A percentile compares a stretch with the other conserved stretches of the same genome.
Conservation (phyloP, 2,888 invertebrate genomes). For the Salpingus planirostris region DNA sequence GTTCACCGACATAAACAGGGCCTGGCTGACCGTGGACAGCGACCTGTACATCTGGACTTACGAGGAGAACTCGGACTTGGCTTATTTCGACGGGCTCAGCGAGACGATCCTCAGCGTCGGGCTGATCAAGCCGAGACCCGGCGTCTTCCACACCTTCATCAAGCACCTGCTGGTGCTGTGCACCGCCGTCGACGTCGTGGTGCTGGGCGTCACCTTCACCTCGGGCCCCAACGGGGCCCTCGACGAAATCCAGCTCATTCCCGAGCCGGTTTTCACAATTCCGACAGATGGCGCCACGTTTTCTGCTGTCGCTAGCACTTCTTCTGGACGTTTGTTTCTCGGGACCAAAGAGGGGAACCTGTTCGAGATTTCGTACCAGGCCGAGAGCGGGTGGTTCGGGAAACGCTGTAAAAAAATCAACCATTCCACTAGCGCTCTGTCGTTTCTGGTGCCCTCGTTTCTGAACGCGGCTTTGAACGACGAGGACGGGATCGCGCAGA, state of each 20-base stretch:
- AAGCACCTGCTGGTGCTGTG: slow-evolving; percentile 85
- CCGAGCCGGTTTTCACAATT: slow-evolving; percentile 88
- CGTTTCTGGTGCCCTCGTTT: slow-evolving; percentile 84
- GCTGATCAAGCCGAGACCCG: slow-evolving; percentile 76
- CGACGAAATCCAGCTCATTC: slow-evolving; percentile 82
- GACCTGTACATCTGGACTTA: slow-evolving; percentile 98
- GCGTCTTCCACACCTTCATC: slow-evolving; percentile 84
- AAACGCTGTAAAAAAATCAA: slow-evolving; percentile 92
- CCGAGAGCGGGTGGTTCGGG: slow-evolving; percentile 87
- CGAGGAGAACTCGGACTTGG: slow-evolving; percentile 89
- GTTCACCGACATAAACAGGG: slow-evolving; percentile 91
- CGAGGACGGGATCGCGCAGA: slow-evolving; percentile 82
- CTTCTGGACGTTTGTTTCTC: slow-evolving; percentile 83
- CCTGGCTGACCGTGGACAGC: slow-evolving; percentile 96
- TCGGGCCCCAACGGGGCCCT: slow-evolving; percentile 43
- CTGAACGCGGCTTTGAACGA: slow-evolving; percentile 77
- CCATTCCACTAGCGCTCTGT: slow-evolving; percentile 80
- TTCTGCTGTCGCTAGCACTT: slow-evolving; percentile 71
- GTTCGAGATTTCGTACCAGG: slow-evolving; percentile 92
- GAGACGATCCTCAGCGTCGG: slow-evolving; percentile 93
- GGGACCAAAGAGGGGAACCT: slow-evolving; percentile 91
- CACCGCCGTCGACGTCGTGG: slow-evolving; percentile 90
- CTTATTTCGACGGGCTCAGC: slow-evolving; percentile 91
- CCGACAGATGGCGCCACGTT: slow-evolving; percentile 85
- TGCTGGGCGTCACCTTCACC: slow-evolving; percentile 65